A percentile compares a stretch with the other conserved stretches of the same genome.
phyloP scores from a whole-genome alignment of 2,113 vertebrate genomes.

The Corythornis vintsioides region DNA sequence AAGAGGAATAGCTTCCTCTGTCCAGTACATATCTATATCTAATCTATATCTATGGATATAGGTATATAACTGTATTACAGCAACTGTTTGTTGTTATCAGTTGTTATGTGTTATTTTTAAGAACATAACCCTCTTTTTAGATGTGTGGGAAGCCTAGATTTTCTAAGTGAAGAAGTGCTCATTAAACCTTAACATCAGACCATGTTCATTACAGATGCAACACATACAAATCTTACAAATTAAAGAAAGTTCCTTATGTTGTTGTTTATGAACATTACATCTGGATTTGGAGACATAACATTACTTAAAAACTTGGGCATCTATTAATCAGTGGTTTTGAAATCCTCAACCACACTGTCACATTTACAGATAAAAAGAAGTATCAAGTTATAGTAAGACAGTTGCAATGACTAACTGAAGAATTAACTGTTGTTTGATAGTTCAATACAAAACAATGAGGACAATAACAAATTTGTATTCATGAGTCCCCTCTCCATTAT shows the following conservation, averaged over 20 bases:
- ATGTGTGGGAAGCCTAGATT: not conserved
- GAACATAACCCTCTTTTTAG: not conserved
- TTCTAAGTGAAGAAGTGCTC: not conserved
- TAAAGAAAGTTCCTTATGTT: not conserved
- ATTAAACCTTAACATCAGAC: not conserved
- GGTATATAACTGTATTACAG: not conserved
- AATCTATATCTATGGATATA: not conserved
- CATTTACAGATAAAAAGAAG: not conserved
- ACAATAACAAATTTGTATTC: not conserved
- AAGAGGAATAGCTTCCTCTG: not conserved
- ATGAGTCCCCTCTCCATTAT: not conserved
- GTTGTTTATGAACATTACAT: not conserved
- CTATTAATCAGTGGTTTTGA: not conserved
- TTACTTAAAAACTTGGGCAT: not conserved
- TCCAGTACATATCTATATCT: not conserved
- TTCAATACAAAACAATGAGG: not conserved
- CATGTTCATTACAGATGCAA: accelerated
- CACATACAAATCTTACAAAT: not conserved
- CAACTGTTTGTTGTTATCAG: not conserved
- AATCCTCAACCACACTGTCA: not conserved
- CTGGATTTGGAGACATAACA: not conserved
- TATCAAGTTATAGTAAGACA: not conserved
- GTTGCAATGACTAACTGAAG: not conserved
- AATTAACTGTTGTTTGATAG: not conserved
- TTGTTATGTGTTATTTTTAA: not conserved